Base-by-base conservation (phyloP, 2,113 vertebrate genomes). In the Hypanus sabinus region DNA sequence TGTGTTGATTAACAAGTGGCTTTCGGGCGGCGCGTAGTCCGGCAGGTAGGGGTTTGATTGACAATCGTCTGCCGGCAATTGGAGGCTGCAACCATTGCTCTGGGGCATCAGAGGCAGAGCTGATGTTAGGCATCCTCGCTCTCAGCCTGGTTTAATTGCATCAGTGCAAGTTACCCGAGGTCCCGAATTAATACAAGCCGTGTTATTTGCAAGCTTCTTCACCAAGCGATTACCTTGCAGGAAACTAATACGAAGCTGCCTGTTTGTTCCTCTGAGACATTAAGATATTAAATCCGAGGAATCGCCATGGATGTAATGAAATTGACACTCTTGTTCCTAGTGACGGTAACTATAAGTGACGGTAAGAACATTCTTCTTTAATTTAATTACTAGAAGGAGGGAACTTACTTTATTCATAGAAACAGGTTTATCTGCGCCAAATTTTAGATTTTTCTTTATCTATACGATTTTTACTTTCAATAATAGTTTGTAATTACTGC, bases 11-110 rank as follows among this genome's bases (percentile, higher is more conserved):
- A 68, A 24, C 33, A 70, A 70, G 33, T 92, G 57, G 46, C 46
- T 7, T 30, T 68, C 7, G 85, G 85, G 85, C 85, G 85, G 57
- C 0, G 65, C 62, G 1, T 92, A 33, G 88, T 60, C 46, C 30
- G 57, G 38, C 55, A 65, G 85, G 57, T 62, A 65, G 85, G 85
- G 80, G 14, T 93, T 93, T 93, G 90, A 93, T 73, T 93, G 90
- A 93, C 90, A 71, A 68, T 3, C 33, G 36, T 36, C 90, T 71
- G 65, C 33, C 33, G 33, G 87, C 60, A 46, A 90, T 8, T 16
- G 33, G 62, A 70, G 62, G 30, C 10, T 3, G 30, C 16, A 33
- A n/a, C 85, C 20, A 90, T 14, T 68, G 60, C 85, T 65, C 62
- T 1, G 62, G 83, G 83, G 24, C 24, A 83, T 46, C 80, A 18